These are phyloP conservation scores for Bombus affinis DNA, from an alignment of 1,140 invertebrate species.

Conservation along the genomic window DNA sequence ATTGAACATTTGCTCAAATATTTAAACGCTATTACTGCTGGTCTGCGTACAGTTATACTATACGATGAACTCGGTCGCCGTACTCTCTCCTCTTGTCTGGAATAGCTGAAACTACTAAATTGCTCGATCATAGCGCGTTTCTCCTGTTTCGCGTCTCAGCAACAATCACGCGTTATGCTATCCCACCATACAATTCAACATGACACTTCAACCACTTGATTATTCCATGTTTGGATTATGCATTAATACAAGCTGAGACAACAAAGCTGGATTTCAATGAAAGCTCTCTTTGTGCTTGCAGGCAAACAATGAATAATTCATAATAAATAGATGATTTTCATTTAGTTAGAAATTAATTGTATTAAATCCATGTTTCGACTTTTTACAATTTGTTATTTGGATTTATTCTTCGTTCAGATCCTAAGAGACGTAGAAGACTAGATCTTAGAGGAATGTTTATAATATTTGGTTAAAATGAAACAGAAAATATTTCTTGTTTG, in stretches of 20 bases:
- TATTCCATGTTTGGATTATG: neutral
- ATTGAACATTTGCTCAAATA: conserved; percentile 79
- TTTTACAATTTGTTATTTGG: neutral
- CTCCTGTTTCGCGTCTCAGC: neutral
- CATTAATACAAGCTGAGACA: neutral
- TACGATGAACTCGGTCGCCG: conserved; percentile 47
- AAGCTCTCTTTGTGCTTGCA: neutral
- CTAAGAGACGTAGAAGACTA: too few species aligned
- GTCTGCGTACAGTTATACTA: conserved; percentile 66
- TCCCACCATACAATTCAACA: neutral
- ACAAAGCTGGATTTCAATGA: too few species aligned
- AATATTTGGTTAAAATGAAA: too few species aligned
- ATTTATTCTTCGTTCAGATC: neutral
- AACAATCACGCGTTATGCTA: conserved; percentile 7
- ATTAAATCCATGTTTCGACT: neutral
- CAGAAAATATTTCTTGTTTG: too few species aligned
- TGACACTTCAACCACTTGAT: neutral
- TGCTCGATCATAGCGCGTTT: neutral
- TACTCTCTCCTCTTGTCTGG: conserved; percentile 26
- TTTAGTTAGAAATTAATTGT: too few species aligned
- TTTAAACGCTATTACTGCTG: conserved; percentile 76
- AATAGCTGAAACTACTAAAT: conserved; percentile 44
- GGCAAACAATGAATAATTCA: neutral
- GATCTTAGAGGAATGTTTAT: too few species aligned
- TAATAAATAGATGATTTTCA: neutral